Conservation (phyloP, 2,113 vertebrate species). For the Lynx canadensis region DNA sequence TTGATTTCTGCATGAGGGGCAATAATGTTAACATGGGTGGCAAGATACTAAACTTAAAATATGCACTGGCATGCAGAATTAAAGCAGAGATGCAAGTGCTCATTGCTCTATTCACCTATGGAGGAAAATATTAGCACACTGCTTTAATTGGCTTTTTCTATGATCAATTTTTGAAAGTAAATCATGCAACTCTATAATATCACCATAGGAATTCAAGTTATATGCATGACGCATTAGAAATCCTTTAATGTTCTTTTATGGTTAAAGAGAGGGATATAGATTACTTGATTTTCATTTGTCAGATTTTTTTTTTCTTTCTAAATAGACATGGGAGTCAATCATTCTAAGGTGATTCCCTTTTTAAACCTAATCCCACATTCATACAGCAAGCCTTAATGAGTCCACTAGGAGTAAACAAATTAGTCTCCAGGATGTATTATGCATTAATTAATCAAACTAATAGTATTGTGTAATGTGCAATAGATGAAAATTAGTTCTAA, state of each 20-base stretch:
- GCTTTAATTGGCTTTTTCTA: conserved; percentile 74
- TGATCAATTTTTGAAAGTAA: conserved; percentile 51
- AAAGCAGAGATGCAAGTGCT: conserved; percentile 44
- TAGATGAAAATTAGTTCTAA: conserved; percentile 88
- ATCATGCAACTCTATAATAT: conserved; percentile 57
- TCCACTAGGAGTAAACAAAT: conserved; percentile 89
- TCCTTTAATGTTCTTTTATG: conserved; percentile 17
- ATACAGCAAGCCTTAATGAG: conserved; percentile 85
- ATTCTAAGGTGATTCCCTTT: conserved; percentile 83
- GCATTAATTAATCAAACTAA: conserved; percentile 91
- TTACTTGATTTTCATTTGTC: conserved; percentile 79
- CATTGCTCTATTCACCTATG: conserved; percentile 64
- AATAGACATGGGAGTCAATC: conserved; percentile 83
- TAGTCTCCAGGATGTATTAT: conserved; percentile 87
- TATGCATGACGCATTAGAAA: conserved; percentile 46
- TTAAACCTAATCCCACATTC: conserved; percentile 86
- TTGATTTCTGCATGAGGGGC: conserved; percentile 20
- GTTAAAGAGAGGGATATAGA: conserved; percentile 70
- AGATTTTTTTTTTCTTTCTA: conserved; percentile 72
- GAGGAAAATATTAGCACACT: conserved; percentile 71
- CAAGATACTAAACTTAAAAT: conserved; percentile 68
- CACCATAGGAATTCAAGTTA: conserved; percentile 55
- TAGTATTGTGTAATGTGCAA: conserved; percentile 87
- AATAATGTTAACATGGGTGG: conserved; percentile 13
- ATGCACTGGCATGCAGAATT: conserved; percentile 68